Evolutionary conservation across 2,113 vertebrate species (phyloP).

Genomic region (Pheucticus melanocephalus): DNA sequence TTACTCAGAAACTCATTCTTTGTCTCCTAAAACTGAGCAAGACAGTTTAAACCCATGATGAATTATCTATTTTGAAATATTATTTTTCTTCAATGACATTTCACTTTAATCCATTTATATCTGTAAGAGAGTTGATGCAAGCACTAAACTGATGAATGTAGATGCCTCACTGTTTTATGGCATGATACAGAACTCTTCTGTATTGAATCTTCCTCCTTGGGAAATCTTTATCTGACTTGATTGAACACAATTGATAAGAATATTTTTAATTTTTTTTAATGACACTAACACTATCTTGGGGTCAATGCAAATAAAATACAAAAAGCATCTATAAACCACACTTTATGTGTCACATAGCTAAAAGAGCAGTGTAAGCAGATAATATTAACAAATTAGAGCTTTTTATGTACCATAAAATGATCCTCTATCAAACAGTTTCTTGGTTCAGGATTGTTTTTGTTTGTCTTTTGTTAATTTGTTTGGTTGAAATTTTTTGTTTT

Average conservation of each 20-base stretch:
- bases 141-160: not conserved
- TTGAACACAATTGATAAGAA: not conserved
- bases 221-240: not conserved
- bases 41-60: not conserved
- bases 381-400: not conserved
- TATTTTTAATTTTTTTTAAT: not conserved
- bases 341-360: not conserved
- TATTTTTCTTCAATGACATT: not conserved
- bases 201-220: not conserved
- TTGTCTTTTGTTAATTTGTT: not conserved
- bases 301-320: not conserved
- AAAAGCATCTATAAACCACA: not conserved
- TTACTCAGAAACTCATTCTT: not conserved
- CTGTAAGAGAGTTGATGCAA: not conserved
- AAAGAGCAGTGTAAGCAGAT: not conserved
- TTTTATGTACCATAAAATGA: not conserved
- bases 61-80: not conserved
- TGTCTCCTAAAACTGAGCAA: not conserved
- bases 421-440: not conserved
- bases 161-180: not conserved
- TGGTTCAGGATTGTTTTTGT: not conserved
- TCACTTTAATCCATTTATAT: not conserved
- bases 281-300: not conserved
- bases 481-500: not conserved
- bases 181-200: not conserved